phyloP scores from a whole-genome alignment of 2,888 invertebrate genomes.

The Coenonympha arcania region DNA sequence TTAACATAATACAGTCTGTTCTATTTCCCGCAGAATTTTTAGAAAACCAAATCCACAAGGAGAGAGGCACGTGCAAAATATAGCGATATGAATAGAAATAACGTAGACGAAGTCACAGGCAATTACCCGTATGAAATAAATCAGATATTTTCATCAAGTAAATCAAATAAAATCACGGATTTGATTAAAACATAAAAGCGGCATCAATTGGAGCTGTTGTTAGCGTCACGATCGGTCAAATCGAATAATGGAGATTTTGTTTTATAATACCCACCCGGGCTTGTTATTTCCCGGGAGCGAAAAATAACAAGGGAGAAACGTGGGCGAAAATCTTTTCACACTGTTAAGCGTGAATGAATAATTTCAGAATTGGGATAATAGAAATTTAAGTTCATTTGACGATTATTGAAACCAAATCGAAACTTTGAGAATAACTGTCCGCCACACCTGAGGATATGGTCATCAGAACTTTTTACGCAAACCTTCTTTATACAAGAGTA shows the following conservation, averaged over 20 bases:
- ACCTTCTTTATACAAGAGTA: no score
- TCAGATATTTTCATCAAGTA: neutral
- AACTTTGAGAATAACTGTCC: no score
- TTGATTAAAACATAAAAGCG: neutral
- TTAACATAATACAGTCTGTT: no score
- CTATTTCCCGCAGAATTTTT: no score
- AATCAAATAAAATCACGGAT: neutral
- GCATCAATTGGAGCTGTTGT: neutral
- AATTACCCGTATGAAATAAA: neutral
- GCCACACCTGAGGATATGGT: no score
- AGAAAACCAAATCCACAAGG: no score
- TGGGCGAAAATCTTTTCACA: neutral
- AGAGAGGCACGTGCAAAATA: no score
- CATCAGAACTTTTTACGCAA: no score
- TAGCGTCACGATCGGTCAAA: neutral
- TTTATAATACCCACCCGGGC: neutral
- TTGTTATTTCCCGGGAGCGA: neutral
- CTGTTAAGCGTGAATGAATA: neutral
- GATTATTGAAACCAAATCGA: neutral
- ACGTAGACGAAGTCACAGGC: no score
- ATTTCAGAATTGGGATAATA: neutral
- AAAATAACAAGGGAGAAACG: neutral
- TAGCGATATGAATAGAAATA: no score
- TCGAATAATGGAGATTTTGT: neutral
- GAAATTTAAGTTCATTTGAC: neutral